Evolutionary conservation across 2,888 invertebrate genomes (phyloP).

Genomic region (Thalpophila matura): DNA sequence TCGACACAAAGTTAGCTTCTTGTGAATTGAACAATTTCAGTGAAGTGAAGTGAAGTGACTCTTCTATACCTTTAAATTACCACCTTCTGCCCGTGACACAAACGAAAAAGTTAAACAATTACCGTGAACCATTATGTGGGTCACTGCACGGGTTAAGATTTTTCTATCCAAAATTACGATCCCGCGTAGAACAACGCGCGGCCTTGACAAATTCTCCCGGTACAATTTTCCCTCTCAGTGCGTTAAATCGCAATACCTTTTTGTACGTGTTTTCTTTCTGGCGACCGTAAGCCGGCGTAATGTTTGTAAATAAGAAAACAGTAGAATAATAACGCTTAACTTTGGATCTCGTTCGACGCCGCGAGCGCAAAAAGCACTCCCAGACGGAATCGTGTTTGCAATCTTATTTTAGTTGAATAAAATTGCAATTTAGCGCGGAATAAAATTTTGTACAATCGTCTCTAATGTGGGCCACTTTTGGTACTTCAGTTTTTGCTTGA

Average conservation of each 20-base stretch:
- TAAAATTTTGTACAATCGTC: slow-evolving; percentile 53
- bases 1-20: too few species aligned
- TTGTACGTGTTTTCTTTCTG: slow-evolving; percentile 61
- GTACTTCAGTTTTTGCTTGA: slow-evolving; percentile 34
- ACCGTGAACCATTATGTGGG: too few species aligned
- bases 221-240: slow-evolving; percentile 68
- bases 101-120: too few species aligned
- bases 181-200: slow-evolving; percentile 13
- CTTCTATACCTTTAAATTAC: too few species aligned
- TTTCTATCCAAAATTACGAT: background rate
- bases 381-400: slow-evolving; percentile 54
- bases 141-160: too few species aligned
- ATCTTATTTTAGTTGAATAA: slow-evolving; percentile 63
- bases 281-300: slow-evolving; percentile 57
- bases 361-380: slow-evolving; percentile 57
- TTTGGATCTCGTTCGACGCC: slow-evolving; percentile 59
- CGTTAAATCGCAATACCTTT: slow-evolving; percentile 68
- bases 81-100: too few species aligned
- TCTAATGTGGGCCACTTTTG: slow-evolving; percentile 48
- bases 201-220: slow-evolving; percentile 37
- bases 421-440: slow-evolving; percentile 58
- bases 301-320: slow-evolving; percentile 68
- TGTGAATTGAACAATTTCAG: too few species aligned
- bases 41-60: too few species aligned
- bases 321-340: slow-evolving; percentile 64